A percentile compares a stretch with the other conserved stretches of the same genome.
Conservation (phyloP, 2,113 vertebrate genomes). For the Fulica atra region DNA sequence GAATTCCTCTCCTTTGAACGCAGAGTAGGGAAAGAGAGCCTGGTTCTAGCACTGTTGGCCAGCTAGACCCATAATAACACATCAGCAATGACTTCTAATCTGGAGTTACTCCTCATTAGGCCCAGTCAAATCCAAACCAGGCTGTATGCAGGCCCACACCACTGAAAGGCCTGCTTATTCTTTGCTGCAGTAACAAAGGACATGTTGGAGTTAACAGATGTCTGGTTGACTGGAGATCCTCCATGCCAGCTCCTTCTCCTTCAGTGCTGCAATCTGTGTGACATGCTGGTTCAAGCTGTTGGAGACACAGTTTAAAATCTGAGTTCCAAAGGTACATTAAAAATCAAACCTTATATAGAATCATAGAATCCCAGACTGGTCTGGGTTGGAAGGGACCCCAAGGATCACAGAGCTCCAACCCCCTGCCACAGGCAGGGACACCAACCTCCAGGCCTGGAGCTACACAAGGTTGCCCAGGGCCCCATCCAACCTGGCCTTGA, state of each 20-base stretch:
- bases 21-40: neutral
- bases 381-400: too few relatives aligned
- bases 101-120: neutral
- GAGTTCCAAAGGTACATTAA: neutral
- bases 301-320: neutral
- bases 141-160: rapidly evolving
- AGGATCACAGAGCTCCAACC: too few relatives aligned
- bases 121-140: rapidly evolving
- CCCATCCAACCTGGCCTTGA: too few relatives aligned
- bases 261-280: neutral
- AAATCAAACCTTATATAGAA: neutral
- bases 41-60: neutral
- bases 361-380: too few relatives aligned
- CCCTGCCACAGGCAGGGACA: too few relatives aligned
- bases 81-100: neutral
- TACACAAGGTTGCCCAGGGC: too few relatives aligned
- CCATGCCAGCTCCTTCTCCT: neutral
- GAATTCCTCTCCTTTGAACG: neutral
- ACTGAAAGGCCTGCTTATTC: neutral
- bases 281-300: neutral
- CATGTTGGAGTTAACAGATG: neutral
- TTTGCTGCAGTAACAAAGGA: neutral
- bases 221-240: neutral
- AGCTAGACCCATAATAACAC: neutral
- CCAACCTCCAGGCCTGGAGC: too few relatives aligned